These are phyloP conservation scores for Urosaurus nigricauda DNA, from an alignment of 2,797 vertebrate genomes.

Conservation along the genomic window DNA sequence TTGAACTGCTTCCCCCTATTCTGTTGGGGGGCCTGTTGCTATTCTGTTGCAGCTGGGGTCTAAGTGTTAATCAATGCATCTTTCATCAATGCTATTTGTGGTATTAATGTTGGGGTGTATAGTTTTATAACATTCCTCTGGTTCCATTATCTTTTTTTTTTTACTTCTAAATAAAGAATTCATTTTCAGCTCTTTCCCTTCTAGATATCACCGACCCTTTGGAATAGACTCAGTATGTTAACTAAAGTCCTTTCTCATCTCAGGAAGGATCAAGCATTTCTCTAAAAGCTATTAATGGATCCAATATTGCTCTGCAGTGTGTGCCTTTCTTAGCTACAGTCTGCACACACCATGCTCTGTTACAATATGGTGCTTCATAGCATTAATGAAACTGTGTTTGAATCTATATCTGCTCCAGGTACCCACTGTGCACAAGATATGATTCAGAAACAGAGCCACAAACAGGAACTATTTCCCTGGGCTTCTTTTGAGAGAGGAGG, in stretches of 20 bases:
- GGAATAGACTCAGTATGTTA: conserved; percentile 32
- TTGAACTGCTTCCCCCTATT: not conserved
- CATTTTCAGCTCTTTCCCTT: not conserved
- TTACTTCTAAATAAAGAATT: conserved; percentile 38
- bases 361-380: conserved; percentile 42
- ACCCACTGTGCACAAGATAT: conserved; percentile 52
- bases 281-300: conserved; percentile 28
- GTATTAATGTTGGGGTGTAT: conserved; percentile 44
- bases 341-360: conserved; percentile 32
- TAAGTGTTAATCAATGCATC: not conserved
- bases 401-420: conserved; percentile 23
- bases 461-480: conserved; percentile 26
- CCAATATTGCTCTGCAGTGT: conserved; percentile 37
- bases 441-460: conserved; percentile 34
- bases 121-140: conserved; percentile 27
- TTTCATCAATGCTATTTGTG: not conserved
- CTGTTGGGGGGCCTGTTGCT: too few relatives aligned
- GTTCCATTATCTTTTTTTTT: conserved; percentile 2
- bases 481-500: not conserved
- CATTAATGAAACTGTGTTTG: conserved; percentile 56
- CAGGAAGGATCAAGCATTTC: conserved; percentile 46
- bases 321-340: conserved; percentile 28
- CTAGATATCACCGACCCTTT: not conserved
- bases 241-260: conserved; percentile 19
- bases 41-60: too few relatives aligned